A percentile compares a stretch with the other conserved stretches of the same genome.
phyloP scores from a whole-genome alignment of 2,113 vertebrate genomes.

The Psittacula cyanocephala region DNA sequence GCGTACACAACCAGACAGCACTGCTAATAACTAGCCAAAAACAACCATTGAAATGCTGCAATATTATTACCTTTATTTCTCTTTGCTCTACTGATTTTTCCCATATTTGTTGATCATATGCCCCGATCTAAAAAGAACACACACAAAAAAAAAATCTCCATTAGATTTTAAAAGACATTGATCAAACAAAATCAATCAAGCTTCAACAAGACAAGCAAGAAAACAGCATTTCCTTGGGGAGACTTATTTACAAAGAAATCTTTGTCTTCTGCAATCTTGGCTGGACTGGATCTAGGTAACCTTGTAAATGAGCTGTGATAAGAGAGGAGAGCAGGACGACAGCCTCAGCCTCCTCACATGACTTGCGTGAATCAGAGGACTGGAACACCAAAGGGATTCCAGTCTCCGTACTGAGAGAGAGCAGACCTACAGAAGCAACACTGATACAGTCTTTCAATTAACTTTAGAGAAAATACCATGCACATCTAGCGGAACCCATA shows the following conservation, averaged over 20 bases:
- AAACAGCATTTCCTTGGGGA: not conserved
- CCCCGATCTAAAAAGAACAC: conserved; percentile 87
- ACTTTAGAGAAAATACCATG: not conserved
- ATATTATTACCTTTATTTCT: conserved; percentile 92
- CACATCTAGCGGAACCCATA: not conserved
- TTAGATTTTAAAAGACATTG: conserved; percentile 4
- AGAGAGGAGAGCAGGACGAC: not conserved
- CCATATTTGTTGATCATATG: conserved; percentile 99
- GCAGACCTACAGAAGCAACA: not conserved
- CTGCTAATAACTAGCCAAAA: not conserved
- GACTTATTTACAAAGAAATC: not conserved
- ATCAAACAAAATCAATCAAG: not conserved
- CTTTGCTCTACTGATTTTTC: conserved; percentile 99
- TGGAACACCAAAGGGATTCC: rapidly evolving
- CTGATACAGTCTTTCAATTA: not conserved
- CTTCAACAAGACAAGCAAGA: not conserved
- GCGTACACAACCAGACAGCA: not conserved
- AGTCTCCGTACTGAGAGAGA: rapidly evolving
- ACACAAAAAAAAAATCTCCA: not conserved
- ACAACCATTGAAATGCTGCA: not conserved
- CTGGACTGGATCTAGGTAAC: not conserved
- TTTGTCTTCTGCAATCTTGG: not conserved
- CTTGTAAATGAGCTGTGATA: not conserved
- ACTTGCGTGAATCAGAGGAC: too few relatives aligned
- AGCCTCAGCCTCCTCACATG: not conserved